phyloP scores from a whole-genome alignment of 2,797 vertebrate species.

The Carcharodon carcharias region DNA sequence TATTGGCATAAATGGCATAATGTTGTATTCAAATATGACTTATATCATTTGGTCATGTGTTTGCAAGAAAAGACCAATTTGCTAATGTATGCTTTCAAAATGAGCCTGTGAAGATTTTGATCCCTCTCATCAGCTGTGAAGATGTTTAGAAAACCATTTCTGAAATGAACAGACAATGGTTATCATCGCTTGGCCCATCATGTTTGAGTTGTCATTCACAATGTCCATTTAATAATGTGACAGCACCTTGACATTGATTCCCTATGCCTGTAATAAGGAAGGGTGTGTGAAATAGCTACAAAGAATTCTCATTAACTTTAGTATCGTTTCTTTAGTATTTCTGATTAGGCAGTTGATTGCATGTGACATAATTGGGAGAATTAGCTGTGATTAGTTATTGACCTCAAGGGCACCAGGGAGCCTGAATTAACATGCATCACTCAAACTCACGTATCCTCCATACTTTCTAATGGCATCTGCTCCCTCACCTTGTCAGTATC shows the following conservation, averaged over 20 bases:
- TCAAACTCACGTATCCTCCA: background rate
- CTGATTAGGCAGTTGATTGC: background rate
- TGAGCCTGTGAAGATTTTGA: background rate
- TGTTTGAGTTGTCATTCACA: background rate
- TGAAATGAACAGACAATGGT: background rate
- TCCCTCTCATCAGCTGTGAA: background rate
- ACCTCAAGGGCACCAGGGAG: background rate
- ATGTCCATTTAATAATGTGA: background rate
- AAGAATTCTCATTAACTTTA: background rate
- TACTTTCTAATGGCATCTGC: background rate
- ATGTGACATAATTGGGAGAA: background rate
- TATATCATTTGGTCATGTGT: background rate
- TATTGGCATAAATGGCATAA: background rate
- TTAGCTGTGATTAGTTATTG: conserved; percentile 13
- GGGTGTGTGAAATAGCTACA: background rate
- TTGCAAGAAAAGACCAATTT: background rate
- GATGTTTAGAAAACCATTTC: background rate
- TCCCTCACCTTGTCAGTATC: background rate
- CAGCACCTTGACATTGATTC: background rate
- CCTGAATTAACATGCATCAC: background rate
- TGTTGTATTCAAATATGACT: background rate
- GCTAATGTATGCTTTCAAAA: background rate
- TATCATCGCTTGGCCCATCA: background rate
- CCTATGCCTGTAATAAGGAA: background rate
- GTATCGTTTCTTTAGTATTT: background rate